Base-by-base conservation (phyloP, 2,888 invertebrate species). In the Spodoptera littoralis region DNA sequence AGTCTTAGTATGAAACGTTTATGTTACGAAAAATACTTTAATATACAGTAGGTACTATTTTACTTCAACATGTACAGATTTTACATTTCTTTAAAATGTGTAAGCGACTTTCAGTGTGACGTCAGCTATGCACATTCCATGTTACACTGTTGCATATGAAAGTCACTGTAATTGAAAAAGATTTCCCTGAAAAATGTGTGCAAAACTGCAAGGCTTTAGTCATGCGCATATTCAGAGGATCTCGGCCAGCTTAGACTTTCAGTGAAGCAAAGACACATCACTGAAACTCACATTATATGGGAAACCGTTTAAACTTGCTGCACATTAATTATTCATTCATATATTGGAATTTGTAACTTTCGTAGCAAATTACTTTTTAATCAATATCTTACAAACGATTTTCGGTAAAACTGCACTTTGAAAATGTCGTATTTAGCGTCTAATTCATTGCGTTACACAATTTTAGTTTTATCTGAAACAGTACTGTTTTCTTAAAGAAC, bases 251-350 rank as follows among this genome's bases (percentile, higher is more conserved):
- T 45, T 24, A 53, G 13, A 45, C 43, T 49, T 49, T 43, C 9
- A 53, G 30, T 36, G 11, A 13, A 53, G 11, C 55, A 8, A 11
- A 41, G 27, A 65, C 64, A 70, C 50, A 55, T 42, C 24, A 51
- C 24, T 27, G 45, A 51, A 65, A 51, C 50, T 44, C 42, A 54
- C 9, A 24, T 46, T 54, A 64, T 55, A 22, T 44, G 44, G 41
- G 50, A 44, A 51, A 71, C 47, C 43, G 43, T 30, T 18, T 55
- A 8, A 56, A 49, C 48, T n/a, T 27, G 42, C 18, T 72, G 52
- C 42, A 57, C 43, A 42, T 70, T 66, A 46, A 66, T 45, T 36
- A 43, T 46, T 45, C 42, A 72, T 52, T 6, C 24, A 65, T 65
- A 55, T 48, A 55, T 9, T 42, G 42, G 1, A 45, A 51, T 27